A percentile compares a stretch with the other conserved stretches of the same genome.
These are phyloP conservation scores for Eupithecia pulchellata DNA, from an alignment of 2,888 invertebrate species.

Conservation along the genomic window DNA sequence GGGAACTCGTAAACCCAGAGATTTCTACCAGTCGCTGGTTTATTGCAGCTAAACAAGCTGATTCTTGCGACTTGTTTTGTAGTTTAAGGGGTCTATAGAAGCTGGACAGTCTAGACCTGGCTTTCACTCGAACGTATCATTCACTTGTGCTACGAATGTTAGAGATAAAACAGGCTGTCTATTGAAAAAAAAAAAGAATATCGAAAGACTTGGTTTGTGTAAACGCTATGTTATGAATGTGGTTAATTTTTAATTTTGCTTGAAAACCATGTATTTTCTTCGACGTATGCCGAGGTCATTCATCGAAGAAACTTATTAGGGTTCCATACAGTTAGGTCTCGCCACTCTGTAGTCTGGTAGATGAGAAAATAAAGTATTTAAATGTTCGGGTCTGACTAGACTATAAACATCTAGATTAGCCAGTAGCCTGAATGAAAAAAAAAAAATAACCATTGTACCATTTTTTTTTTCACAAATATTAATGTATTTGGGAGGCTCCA, in stretches of 20 bases:
- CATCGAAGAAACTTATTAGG: too few relatives aligned
- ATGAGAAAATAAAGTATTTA: not conserved
- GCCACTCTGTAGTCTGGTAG: not conserved
- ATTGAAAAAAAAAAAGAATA: too few relatives aligned
- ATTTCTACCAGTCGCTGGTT: conserved; percentile 23
- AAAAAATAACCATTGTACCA: too few relatives aligned
- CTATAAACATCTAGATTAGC: too few relatives aligned
- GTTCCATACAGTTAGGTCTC: not conserved
- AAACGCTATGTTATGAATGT: too few relatives aligned
- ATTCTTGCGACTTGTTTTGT: not conserved
- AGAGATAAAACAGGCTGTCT: not conserved
- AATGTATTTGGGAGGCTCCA: too few relatives aligned
- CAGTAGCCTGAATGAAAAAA: too few relatives aligned
- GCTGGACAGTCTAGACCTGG: not conserved
- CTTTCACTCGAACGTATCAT: not conserved
- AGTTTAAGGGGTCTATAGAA: not conserved
- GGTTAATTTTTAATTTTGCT: too few relatives aligned
- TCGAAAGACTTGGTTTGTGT: too few relatives aligned
- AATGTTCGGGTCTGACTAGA: not conserved
- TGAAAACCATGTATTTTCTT: too few relatives aligned
- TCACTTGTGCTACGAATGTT: not conserved
- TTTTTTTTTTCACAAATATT: too few relatives aligned
- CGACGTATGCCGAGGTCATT: too few relatives aligned
- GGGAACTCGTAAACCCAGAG: conserved; percentile 40
- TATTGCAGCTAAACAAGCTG: conserved; percentile 39